These are phyloP conservation scores for human DNA, from an alignment of 2,113 vertebrate genomes.

Conservation along the genomic window DNA sequence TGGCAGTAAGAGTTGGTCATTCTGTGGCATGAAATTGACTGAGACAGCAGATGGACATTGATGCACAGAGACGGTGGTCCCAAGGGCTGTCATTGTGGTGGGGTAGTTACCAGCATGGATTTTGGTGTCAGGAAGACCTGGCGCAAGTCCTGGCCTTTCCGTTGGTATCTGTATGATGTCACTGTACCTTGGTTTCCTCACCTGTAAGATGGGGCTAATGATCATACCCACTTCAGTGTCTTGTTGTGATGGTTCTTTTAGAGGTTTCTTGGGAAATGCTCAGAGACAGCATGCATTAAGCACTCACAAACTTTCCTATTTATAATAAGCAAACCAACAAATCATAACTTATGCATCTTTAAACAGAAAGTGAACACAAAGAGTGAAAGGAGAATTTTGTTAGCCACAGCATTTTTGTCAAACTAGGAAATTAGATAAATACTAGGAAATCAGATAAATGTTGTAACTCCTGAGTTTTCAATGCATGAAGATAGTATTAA, in stretches of 20 bases:
- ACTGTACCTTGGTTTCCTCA: neutral
- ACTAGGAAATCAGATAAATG: neutral
- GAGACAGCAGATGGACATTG: neutral
- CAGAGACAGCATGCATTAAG: neutral
- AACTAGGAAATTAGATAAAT: neutral
- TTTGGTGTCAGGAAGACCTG: neutral
- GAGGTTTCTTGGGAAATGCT: neutral
- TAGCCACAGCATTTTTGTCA: neutral
- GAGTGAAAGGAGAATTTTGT: neutral
- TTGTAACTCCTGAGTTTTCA: constrained; percentile 5
- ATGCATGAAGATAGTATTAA: neutral
- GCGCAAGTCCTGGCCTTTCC: neutral
- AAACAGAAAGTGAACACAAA: constrained; percentile 17
- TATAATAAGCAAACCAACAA: neutral
- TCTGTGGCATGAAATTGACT: neutral
- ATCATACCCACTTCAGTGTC: neutral
- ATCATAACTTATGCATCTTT: neutral
- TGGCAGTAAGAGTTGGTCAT: neutral
- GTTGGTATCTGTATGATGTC: neutral
- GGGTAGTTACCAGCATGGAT: neutral
- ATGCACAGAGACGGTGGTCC: neutral
- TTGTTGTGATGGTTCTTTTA: neutral
- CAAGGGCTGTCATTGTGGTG: neutral
- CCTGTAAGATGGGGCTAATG: neutral
- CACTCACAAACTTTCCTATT: neutral